phyloP scores from a whole-genome alignment of 1,140 invertebrate species.

The Rhynchophorus ferrugineus region DNA sequence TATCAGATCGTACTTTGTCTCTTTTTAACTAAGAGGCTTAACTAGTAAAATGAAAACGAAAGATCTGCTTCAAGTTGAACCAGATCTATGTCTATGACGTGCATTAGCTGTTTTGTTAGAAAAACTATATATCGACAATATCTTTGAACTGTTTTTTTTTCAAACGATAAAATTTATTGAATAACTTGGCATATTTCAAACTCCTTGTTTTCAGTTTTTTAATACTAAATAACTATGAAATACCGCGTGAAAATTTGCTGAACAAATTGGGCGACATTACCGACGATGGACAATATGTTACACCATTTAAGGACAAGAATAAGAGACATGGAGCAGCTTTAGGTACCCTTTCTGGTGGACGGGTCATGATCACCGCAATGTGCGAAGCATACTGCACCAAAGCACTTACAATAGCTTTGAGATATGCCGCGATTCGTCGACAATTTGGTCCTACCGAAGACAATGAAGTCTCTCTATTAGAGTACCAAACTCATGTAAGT shows the following conservation, averaged over 20 bases:
- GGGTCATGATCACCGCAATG: conserved; percentile 67
- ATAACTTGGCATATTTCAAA: conserved; percentile 6
- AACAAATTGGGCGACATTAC: conserved; percentile 85
- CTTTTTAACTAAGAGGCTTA: too few species aligned
- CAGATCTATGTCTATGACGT: too few species aligned
- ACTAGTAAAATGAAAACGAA: too few species aligned
- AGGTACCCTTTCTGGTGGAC: conserved; percentile 76
- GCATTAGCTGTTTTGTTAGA: conserved; percentile 4
- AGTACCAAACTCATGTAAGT: conserved; percentile 80
- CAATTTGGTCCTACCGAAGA: conserved; percentile 75
- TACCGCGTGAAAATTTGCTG: conserved; percentile 73
- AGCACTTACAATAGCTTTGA: conserved; percentile 75
- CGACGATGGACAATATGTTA: conserved; percentile 72
- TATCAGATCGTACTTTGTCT: too few species aligned
- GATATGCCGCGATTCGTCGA: conserved; percentile 81
- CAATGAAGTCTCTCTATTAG: conserved; percentile 75
- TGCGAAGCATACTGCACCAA: conserved; percentile 61
- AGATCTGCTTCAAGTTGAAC: too few species aligned
- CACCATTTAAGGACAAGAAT: conserved; percentile 65
- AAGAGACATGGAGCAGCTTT: conserved; percentile 73
- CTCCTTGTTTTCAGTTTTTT: conserved; percentile 60
- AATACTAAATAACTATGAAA: conserved; percentile 77
- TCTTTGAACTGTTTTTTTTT: too few species aligned
- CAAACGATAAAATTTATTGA: too few species aligned
- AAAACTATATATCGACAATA: too few species aligned